phyloP scores from a whole-genome alignment of 2,113 vertebrate species.

The Pipra filicauda region DNA sequence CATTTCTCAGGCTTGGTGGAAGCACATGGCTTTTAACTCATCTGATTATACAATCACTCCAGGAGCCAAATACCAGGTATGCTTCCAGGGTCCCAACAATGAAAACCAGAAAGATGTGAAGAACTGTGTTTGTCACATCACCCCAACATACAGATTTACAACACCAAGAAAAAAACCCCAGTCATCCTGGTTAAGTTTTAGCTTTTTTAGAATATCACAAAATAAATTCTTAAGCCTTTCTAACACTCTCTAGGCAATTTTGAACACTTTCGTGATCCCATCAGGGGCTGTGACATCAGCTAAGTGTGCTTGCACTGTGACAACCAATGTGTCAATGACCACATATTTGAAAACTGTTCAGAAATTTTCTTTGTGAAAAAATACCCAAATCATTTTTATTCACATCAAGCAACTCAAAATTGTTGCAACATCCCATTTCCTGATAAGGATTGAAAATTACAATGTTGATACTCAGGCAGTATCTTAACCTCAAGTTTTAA shows the following conservation, averaged over 20 bases:
- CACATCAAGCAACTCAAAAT: background rate
- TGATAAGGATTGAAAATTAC: background rate
- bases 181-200: background rate
- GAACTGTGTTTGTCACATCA: background rate
- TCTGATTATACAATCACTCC: background rate
- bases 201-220: background rate
- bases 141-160: background rate
- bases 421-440: background rate
- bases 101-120: background rate
- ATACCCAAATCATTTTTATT: background rate
- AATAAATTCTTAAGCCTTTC: background rate
- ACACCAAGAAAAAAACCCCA: background rate
- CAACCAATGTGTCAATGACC: background rate
- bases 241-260: background rate
- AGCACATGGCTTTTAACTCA: rapidly evolving
- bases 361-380: background rate
- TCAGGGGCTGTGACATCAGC: background rate
- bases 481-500: background rate
- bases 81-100: background rate
- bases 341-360: background rate
- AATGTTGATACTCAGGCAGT: background rate
- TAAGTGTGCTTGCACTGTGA: rapidly evolving
- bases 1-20: background rate
- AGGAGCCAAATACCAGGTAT: background rate
- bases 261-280: background rate